Conservation (phyloP, 2,797 vertebrate species). For the Chelon auratus region DNA sequence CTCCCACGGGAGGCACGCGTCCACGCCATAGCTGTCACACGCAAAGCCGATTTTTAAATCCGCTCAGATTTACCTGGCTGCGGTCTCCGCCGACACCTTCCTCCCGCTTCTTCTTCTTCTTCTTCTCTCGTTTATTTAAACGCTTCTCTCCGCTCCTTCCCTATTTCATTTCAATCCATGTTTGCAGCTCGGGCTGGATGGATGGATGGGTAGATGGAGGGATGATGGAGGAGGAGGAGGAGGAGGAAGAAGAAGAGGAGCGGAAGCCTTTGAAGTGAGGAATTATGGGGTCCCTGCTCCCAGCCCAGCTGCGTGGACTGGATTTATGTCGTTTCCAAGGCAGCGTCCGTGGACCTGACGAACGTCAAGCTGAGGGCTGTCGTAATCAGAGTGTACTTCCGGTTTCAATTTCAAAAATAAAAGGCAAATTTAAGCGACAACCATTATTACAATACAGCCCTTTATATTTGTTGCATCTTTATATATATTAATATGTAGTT, state of each 20-base stretch:
- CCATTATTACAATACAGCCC: too few species aligned
- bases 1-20: slow-evolving; percentile 34
- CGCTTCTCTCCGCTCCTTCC: slow-evolving; percentile 1
- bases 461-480: too few species aligned
- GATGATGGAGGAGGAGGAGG: slow-evolving; percentile 33
- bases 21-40: slow-evolving; percentile 37
- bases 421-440: background rate
- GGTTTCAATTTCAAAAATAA: slow-evolving; percentile 38
- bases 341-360: slow-evolving; percentile 72
- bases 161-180: slow-evolving; percentile 65
- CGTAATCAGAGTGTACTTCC: background rate
- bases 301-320: slow-evolving; percentile 67
- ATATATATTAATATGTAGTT: too few species aligned
- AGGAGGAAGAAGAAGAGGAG: slow-evolving; percentile 35
- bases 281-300: slow-evolving; percentile 73
- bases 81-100: slow-evolving; percentile 16
- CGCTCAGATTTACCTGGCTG: slow-evolving; percentile 70
- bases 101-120: slow-evolving; percentile 2
- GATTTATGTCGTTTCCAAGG: slow-evolving; percentile 84
- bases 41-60: slow-evolving; percentile 52
- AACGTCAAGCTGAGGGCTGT: background rate
- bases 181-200: slow-evolving; percentile 27
- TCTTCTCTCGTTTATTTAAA: slow-evolving; percentile 16
- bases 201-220: slow-evolving; percentile 22
- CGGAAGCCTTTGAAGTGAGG: slow-evolving; percentile 74